Percentiles rank a stretch among this genome's conserved stretches.
Conservation (phyloP, 2,113 vertebrate species). For the Uria aalge region DNA sequence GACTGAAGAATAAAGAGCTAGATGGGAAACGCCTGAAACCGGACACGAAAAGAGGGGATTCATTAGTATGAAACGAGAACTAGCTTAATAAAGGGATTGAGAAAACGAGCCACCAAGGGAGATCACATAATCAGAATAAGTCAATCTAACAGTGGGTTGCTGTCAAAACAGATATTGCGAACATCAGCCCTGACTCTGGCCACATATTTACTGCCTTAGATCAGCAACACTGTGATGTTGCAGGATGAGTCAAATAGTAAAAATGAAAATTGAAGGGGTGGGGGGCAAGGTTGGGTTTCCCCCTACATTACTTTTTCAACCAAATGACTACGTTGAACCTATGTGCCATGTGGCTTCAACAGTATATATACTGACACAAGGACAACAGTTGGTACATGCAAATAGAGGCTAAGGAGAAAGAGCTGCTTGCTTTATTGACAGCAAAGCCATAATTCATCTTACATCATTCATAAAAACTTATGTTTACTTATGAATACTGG, state of each 20-base stretch:
- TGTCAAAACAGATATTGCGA: background rate
- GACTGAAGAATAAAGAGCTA: background rate
- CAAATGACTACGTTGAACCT: rapidly evolving
- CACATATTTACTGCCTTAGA: background rate
- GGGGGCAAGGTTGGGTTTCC: background rate
- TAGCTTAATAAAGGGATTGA: background rate
- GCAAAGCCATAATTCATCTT: background rate
- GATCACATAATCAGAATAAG: background rate
- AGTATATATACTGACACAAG: background rate
- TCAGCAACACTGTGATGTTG: background rate
- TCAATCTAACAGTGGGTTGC: background rate
- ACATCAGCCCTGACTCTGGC: background rate
- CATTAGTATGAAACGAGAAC: background rate
- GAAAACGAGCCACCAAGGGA: background rate
- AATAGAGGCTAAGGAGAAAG: background rate
- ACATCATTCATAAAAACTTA: background rate
- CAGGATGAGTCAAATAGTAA: background rate
- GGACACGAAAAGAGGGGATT: background rate
- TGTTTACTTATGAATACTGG: background rate
- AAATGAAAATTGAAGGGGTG: background rate
- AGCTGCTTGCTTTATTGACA: background rate
- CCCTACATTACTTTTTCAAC: background rate
- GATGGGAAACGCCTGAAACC: background rate
- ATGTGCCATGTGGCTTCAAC: background rate
- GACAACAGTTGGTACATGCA: rapidly evolving